Conservation (phyloP, 2,797 vertebrate species). For the Galaxias olidus region DNA sequence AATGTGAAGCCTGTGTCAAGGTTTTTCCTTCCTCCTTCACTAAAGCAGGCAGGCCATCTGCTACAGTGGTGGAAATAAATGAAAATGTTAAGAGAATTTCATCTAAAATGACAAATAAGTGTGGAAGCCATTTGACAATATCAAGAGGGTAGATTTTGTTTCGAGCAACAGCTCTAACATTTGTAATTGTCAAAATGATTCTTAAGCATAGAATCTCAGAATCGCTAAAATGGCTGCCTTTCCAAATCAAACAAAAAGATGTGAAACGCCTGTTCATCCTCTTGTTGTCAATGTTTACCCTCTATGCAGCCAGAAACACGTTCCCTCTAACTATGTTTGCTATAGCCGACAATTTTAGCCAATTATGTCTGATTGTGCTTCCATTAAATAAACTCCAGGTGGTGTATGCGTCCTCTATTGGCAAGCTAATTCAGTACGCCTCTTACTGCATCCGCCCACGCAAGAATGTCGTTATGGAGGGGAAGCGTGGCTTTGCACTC, state of each 20-base stretch:
- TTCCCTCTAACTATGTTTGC: conserved; percentile 33
- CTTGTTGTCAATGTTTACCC: neutral
- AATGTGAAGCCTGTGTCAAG: conserved; percentile 3
- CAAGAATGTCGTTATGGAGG: conserved; percentile 22
- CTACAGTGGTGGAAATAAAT: neutral
- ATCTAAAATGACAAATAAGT: neutral
- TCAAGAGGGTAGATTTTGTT: neutral
- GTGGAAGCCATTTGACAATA: too few species aligned
- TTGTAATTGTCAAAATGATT: too few species aligned
- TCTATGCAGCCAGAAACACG: conserved; percentile 9
- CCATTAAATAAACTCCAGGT: conserved; percentile 62
- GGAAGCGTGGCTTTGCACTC: neutral
- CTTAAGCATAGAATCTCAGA: too few species aligned
- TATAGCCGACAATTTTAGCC: conserved; percentile 47
- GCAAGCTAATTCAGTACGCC: conserved; percentile 44
- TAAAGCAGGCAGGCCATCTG: neutral
- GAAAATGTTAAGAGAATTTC: neutral
- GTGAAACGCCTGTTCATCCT: neutral
- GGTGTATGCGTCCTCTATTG: conserved; percentile 46
- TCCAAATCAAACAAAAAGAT: neutral
- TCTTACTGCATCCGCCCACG: conserved; percentile 39
- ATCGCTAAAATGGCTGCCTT: too few species aligned
- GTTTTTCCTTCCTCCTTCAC: neutral
- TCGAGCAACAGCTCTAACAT: too few species aligned
- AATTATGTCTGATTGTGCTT: conserved; percentile 60